Conservation (phyloP, 2,113 vertebrate genomes). For the Pseudopipra pipra region DNA sequence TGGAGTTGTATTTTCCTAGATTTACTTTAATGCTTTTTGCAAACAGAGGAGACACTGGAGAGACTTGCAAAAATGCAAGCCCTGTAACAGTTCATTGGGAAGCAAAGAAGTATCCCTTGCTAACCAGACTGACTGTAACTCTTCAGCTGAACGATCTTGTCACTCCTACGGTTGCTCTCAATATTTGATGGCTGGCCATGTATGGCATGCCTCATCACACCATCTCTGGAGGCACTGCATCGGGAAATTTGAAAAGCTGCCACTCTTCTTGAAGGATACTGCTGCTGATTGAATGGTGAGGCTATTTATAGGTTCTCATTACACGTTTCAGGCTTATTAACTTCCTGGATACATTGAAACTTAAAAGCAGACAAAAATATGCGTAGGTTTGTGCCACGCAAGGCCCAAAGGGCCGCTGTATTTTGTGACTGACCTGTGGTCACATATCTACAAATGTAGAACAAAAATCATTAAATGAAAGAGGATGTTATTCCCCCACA, state of each 20-base stretch:
- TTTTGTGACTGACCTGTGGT: neutral
- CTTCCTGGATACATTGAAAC: rapidly evolving
- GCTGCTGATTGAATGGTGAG: neutral
- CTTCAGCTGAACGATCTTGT: neutral
- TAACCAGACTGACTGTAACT: neutral
- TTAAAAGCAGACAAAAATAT: neutral
- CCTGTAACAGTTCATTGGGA: neutral
- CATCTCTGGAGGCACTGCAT: neutral
- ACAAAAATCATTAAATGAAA: neutral
- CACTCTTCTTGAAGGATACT: neutral
- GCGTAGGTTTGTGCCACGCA: rapidly evolving
- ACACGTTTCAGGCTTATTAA: neutral
- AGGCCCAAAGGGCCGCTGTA: neutral
- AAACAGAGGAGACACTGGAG: neutral
- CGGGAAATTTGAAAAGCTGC: neutral
- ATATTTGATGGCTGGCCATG: constrained; percentile 16
- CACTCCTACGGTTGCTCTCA: neutral
- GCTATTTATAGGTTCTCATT: neutral
- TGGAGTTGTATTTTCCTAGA: constrained; percentile 2
- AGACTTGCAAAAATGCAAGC: neutral
- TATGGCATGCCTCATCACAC: constrained; percentile 1
- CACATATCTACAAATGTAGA: neutral
- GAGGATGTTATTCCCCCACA: neutral
- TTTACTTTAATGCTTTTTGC: constrained; percentile 29
- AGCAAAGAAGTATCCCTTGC: constrained; percentile 19